These are phyloP conservation scores for Periophthalmodon schlosseri DNA, from an alignment of 2,113 vertebrate species.

Conservation along the genomic window DNA sequence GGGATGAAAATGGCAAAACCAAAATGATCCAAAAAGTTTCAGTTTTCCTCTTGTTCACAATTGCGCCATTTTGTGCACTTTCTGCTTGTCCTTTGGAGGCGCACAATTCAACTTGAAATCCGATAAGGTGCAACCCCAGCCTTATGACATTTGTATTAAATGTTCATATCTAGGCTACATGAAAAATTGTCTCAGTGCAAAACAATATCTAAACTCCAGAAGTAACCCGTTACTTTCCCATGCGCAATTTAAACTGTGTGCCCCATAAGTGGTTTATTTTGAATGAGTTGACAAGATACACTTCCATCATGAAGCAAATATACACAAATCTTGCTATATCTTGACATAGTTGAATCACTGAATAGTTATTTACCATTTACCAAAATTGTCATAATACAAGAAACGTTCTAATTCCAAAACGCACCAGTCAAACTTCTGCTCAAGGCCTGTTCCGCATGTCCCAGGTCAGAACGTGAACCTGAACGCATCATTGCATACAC, in stretches of 20 bases:
- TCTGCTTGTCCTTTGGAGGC: neutral
- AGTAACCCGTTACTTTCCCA: too few relatives aligned
- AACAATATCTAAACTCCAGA: too few relatives aligned
- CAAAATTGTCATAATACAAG: neutral
- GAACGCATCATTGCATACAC: constrained; percentile 19
- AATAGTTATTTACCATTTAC: neutral
- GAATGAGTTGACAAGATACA: too few relatives aligned
- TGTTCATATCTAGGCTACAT: neutral
- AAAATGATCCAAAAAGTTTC: neutral
- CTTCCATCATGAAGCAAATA: too few relatives aligned
- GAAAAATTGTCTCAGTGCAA: neutral
- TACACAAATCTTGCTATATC: too few relatives aligned
- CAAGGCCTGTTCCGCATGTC: neutral
- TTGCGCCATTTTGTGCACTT: neutral
- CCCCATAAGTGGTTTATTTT: too few relatives aligned
- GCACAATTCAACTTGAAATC: neutral
- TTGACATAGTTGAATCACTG: too few relatives aligned
- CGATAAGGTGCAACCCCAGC: neutral
- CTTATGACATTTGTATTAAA: neutral
- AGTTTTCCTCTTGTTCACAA: neutral
- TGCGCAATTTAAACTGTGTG: too few relatives aligned
- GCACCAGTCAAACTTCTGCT: neutral
- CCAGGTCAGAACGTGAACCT: constrained; percentile 9
- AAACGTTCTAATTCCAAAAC: neutral
- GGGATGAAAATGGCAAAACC: neutral